These are phyloP conservation scores for Cotesia vestalis DNA, from an alignment of 1,140 invertebrate species.

Conservation along the genomic window DNA sequence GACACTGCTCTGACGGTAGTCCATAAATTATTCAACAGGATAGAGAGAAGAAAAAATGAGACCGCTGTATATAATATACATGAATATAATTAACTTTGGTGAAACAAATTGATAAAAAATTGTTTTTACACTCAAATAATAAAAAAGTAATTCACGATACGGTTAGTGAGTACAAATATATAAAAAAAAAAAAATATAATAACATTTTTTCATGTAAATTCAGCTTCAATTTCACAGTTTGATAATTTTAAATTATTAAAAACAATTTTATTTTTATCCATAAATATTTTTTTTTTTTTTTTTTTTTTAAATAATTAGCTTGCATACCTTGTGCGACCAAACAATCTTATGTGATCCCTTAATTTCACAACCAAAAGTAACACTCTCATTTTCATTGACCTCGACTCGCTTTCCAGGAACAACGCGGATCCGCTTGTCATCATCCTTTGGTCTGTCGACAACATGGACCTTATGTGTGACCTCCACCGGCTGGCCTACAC, in stretches of 20 bases:
- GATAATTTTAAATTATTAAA: no score
- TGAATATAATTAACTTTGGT: no score
- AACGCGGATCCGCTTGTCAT: slow-evolving; percentile 40
- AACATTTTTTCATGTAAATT: no score
- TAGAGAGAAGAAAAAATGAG: slow-evolving; percentile 3
- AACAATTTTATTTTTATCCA: no score
- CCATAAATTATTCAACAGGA: neutral
- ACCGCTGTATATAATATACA: no score
- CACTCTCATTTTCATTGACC: slow-evolving; percentile 32
- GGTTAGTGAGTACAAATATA: no score
- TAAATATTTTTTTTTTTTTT: no score
- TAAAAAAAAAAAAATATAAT: no score
- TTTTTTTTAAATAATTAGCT: neutral
- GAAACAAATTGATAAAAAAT: no score
- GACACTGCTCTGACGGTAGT: neutral
- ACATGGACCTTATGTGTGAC: slow-evolving; percentile 47
- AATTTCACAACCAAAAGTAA: slow-evolving; percentile 45
- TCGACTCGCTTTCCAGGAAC: slow-evolving; percentile 39
- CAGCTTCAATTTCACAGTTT: no score
- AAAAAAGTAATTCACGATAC: no score
- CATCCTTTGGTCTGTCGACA: neutral
- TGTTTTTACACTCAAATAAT: no score
- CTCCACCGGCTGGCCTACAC: neutral
- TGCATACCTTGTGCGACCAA: slow-evolving; percentile 53
- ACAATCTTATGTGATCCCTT: slow-evolving; percentile 39